Evolutionary conservation across 2,113 vertebrate species (phyloP).

Genomic region (Aspiorhynchus laticeps): DNA sequence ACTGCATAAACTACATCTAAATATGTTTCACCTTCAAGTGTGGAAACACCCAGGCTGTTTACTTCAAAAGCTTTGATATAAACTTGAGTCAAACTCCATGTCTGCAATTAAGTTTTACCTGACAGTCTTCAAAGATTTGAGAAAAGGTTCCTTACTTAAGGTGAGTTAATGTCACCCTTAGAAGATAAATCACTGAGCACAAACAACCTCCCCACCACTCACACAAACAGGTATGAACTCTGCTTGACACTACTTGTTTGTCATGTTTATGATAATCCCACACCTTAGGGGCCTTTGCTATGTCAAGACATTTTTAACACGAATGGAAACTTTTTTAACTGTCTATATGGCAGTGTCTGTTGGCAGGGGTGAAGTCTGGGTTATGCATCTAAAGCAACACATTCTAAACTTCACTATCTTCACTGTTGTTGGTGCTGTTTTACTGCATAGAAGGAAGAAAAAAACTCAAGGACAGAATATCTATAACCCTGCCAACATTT

Average conservation of each 20-base stretch:
- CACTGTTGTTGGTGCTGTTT: neutral
- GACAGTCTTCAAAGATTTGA: constrained; percentile 2
- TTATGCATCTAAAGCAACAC: neutral
- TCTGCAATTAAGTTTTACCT: constrained; percentile 16
- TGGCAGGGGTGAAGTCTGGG: constrained; percentile 21
- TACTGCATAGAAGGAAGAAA: neutral
- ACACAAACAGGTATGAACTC: constrained; percentile 14
- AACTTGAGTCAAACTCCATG: constrained; percentile 10
- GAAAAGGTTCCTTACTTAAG: neutral
- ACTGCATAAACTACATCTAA: neutral
- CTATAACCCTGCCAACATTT: neutral
- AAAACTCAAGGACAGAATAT: neutral
- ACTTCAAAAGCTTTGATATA: constrained; percentile 5
- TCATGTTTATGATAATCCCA: constrained; percentile 9
- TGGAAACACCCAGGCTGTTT: neutral
- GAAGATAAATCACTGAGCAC: neutral
- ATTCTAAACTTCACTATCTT: constrained; percentile 8
- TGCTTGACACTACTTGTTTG: constrained; percentile 40
- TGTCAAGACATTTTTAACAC: constrained; percentile 21
- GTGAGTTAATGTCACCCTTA: constrained; percentile 12
- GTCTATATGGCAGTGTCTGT: neutral
- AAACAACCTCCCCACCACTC: neutral
- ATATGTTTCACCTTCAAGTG: neutral
- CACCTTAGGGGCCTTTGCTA: constrained; percentile 6
- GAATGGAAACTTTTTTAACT: constrained; percentile 8